Percentiles rank a stretch among this genome's conserved stretches.
These are phyloP conservation scores for Benitochromis conjunctus DNA, from an alignment of 2,113 vertebrate species.

Conservation along the genomic window DNA sequence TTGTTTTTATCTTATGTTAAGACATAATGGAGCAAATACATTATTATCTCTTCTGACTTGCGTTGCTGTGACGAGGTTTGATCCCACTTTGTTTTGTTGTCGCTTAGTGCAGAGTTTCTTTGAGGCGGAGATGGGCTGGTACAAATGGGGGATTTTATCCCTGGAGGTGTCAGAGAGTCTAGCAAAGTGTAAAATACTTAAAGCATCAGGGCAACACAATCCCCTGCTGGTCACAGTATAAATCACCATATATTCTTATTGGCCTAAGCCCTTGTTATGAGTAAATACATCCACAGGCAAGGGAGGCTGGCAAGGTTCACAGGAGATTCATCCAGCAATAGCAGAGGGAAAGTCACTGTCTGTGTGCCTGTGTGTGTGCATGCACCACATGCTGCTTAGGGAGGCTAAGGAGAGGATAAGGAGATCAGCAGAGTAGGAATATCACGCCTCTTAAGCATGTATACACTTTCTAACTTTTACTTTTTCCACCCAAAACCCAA, in stretches of 20 bases:
- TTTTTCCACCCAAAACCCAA: slow-evolving; percentile 57
- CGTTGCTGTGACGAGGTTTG: neutral
- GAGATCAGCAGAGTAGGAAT: slow-evolving; percentile 67
- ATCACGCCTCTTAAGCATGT: slow-evolving; percentile 73
- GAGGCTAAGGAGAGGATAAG: slow-evolving; percentile 69
- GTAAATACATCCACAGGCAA: slow-evolving; percentile 73
- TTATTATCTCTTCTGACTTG: neutral
- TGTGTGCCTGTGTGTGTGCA: slow-evolving; percentile 32
- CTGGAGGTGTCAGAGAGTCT: slow-evolving; percentile 66
- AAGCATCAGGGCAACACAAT: slow-evolving; percentile 70
- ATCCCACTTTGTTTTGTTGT: slow-evolving; percentile 32
- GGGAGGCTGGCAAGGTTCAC: slow-evolving; percentile 66
- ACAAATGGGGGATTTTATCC: slow-evolving; percentile 50
- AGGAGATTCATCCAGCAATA: slow-evolving; percentile 61
- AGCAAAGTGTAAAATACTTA: slow-evolving; percentile 76
- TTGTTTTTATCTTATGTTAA: neutral
- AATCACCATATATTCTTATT: slow-evolving; percentile 78
- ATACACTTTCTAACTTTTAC: slow-evolving; percentile 65
- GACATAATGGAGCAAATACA: neutral
- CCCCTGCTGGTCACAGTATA: slow-evolving; percentile 71
- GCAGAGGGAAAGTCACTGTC: slow-evolving; percentile 24
- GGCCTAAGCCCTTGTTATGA: slow-evolving; percentile 79
- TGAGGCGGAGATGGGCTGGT: slow-evolving; percentile 14
- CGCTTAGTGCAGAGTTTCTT: neutral
- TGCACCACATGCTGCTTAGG: slow-evolving; percentile 49